Percentiles rank a stretch among this genome's conserved stretches.
phyloP scores from a whole-genome alignment of 2,113 vertebrate species.

The Oostethus manadensis region DNA sequence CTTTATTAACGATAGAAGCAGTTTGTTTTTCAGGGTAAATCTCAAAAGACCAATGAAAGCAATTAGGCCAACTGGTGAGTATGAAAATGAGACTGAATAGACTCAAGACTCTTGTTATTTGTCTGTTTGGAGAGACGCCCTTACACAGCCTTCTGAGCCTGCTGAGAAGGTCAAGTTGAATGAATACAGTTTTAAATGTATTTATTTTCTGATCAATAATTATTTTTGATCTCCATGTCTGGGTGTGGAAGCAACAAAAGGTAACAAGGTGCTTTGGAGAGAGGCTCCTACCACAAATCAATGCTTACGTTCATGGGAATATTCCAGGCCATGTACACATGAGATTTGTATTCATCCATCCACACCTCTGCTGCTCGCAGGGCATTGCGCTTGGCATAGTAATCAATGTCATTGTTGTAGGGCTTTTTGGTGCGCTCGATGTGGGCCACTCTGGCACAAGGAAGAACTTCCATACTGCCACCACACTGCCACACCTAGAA shows the following conservation, averaged over 20 bases:
- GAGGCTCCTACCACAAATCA: conserved; percentile 2
- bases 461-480: conserved; percentile 97
- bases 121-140: conserved; percentile 32
- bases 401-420: conserved; percentile 97
- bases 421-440: conserved; percentile 98
- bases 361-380: conserved; percentile 93
- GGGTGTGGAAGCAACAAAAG: conserved; percentile 37
- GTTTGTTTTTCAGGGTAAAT: conserved; percentile 53
- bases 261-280: conserved; percentile 1
- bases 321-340: conserved; percentile 99
- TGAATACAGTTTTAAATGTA: conserved; percentile 59
- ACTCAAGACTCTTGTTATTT: conserved; percentile 25
- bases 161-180: conserved; percentile 56
- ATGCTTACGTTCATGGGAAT: conserved; percentile 92
- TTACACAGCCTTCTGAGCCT: conserved; percentile 18
- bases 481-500: conserved; percentile 95
- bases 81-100: conserved; percentile 50
- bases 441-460: conserved; percentile 93
- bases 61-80: conserved; percentile 56
- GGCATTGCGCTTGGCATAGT: conserved; percentile 94
- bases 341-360: conserved; percentile 98
- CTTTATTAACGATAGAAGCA: conserved; percentile 48
- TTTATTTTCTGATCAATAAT: conserved; percentile 7
- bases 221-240: conserved; percentile 12
- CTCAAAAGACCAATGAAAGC: conserved; percentile 53